These are phyloP conservation scores for Phaenicophaeus curvirostris DNA, from an alignment of 2,797 vertebrate species.

Conservation along the genomic window DNA sequence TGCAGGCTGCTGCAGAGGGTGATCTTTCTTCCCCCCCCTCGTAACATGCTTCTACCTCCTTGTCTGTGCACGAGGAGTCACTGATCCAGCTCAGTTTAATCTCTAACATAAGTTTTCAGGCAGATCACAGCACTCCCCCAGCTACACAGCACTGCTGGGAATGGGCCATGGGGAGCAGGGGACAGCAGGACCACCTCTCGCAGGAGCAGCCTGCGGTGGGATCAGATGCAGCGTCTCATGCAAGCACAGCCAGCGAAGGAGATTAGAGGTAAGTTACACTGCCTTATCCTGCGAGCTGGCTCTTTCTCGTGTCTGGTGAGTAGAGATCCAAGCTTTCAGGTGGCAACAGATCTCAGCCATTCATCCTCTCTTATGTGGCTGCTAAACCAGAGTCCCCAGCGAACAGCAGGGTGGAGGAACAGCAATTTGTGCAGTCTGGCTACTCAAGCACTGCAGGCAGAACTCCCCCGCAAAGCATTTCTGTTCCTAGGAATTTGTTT, in stretches of 20 bases:
- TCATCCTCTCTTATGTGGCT: not conserved
- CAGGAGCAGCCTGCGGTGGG: not conserved
- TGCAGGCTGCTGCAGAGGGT: not conserved
- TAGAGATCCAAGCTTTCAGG: not conserved
- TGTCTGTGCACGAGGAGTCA: fast-evolving
- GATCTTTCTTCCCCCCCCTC: not conserved
- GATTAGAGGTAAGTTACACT: not conserved
- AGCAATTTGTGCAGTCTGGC: not conserved
- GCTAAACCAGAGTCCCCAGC: not conserved
- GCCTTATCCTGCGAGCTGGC: not conserved
- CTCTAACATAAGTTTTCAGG: not conserved
- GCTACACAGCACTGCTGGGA: not conserved
- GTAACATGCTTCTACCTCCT: not conserved
- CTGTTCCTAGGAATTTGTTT: not conserved
- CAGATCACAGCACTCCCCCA: fast-evolving
- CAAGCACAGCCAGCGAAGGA: not conserved
- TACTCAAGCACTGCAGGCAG: not conserved
- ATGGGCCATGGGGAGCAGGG: not conserved
- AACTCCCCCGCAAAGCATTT: not conserved
- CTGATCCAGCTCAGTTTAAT: not conserved
- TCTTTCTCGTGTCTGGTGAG: not conserved
- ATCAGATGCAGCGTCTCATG: not conserved
- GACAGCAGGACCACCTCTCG: not conserved
- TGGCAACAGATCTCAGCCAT: not conserved
- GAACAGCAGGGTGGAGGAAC: not conserved